Conservation (phyloP, 2,113 vertebrate species). For the Triplophysa tibetana region DNA sequence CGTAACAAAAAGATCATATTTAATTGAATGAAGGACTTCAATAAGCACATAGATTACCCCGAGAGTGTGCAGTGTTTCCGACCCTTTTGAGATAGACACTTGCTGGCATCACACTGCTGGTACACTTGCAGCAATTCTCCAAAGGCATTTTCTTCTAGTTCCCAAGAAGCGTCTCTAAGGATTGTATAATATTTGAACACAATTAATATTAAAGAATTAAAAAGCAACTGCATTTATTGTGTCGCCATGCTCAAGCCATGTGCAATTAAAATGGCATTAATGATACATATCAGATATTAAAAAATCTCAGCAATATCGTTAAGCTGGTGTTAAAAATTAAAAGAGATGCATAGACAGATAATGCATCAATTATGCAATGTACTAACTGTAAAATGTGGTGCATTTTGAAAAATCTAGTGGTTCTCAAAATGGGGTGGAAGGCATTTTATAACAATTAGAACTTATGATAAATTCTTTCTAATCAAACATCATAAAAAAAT, state of each 20-base stretch:
- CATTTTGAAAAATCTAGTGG: too few relatives aligned
- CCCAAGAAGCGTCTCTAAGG: slow-evolving; percentile 95
- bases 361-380: too few relatives aligned
- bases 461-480: too few relatives aligned
- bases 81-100: slow-evolving; percentile 81
- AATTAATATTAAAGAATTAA: not conserved
- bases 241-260: not conserved
- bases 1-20: too few relatives aligned
- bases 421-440: too few relatives aligned
- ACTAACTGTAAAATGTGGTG: too few relatives aligned
- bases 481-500: too few relatives aligned
- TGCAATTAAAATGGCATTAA: not conserved
- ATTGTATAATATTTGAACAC: not conserved
- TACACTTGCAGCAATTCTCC: slow-evolving; percentile 88
- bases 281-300: not conserved
- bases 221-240: not conserved
- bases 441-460: too few relatives aligned
- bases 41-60: slow-evolving; percentile 73
- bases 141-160: slow-evolving; percentile 93
- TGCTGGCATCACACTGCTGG: slow-evolving; percentile 80
- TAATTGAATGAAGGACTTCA: too few relatives aligned
- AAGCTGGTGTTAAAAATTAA: too few relatives aligned
- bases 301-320: too few relatives aligned
- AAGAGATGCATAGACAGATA: too few relatives aligned
- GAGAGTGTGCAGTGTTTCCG: slow-evolving; percentile 79